A percentile compares a stretch with the other conserved stretches of the same genome.
phyloP scores from a whole-genome alignment of 2,797 vertebrate genomes.

The Iguana delicatissima region DNA sequence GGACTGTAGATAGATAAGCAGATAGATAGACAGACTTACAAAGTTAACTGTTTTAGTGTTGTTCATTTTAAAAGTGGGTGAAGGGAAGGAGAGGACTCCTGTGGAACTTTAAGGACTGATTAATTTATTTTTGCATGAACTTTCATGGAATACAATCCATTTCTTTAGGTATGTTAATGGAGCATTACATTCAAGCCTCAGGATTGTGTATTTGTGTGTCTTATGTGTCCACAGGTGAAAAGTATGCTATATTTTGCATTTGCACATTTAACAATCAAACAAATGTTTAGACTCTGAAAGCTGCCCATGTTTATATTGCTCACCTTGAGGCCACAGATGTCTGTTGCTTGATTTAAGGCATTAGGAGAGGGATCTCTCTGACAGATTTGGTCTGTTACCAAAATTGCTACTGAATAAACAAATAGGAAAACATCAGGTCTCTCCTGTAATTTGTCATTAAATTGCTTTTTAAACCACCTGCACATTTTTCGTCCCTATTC shows the following conservation, averaged over 20 bases:
- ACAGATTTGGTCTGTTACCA: constrained; percentile 6
- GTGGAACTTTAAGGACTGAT: too few species aligned
- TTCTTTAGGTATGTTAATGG: too few species aligned
- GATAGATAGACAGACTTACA: too few species aligned
- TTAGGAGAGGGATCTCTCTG: constrained; percentile 25
- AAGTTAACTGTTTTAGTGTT: too few species aligned
- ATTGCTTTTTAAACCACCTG: constrained; percentile 18
- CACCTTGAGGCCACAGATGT: constrained; percentile 43
- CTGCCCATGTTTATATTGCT: constrained; percentile 17
- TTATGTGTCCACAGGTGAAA: neutral
- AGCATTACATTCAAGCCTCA: too few species aligned
- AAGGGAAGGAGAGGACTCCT: too few species aligned
- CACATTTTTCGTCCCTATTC: neutral
- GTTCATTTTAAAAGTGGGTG: too few species aligned
- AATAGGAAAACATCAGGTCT: neutral
- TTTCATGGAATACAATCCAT: too few species aligned
- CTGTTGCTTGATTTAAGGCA: constrained; percentile 43
- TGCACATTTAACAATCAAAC: constrained; percentile 13
- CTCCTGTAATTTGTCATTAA: constrained; percentile 29
- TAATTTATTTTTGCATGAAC: too few species aligned
- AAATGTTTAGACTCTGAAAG: constrained; percentile 25
- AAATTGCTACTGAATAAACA: constrained; percentile 32
- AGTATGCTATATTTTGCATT: neutral
- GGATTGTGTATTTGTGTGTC: too few species aligned
- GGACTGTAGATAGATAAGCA: too few species aligned